A percentile compares a stretch with the other conserved stretches of the same genome.
Conservation (phyloP, 2,797 vertebrate species). For the Centropyge bicolor region DNA sequence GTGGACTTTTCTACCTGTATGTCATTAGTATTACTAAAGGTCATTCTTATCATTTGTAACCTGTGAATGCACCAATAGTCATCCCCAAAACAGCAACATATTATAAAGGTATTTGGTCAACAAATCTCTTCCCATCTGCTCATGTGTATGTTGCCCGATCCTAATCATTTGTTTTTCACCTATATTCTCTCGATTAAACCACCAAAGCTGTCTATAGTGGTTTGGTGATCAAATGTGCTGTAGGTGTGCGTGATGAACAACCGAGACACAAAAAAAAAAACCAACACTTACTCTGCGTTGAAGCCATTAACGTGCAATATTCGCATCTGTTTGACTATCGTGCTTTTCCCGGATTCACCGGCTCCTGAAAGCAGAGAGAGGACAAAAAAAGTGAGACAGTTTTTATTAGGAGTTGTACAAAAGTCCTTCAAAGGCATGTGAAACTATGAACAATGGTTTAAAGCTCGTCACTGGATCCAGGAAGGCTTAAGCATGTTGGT, state of each 20-base stretch:
- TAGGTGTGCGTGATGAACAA: background rate
- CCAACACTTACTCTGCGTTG: constrained; percentile 98
- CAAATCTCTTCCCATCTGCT: constrained; percentile 6
- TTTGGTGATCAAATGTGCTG: constrained; percentile 5
- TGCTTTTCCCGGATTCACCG: constrained; percentile 99
- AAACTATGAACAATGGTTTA: background rate
- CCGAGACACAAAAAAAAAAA: constrained; percentile 9
- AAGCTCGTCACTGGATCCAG: background rate
- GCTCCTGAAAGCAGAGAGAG: constrained; percentile 89
- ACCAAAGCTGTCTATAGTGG: background rate
- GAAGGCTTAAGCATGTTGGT: background rate
- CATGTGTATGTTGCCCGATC: background rate
- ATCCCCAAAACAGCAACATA: constrained; percentile 18
- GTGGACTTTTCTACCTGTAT: background rate
- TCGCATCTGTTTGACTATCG: constrained; percentile 99
- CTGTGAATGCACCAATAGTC: background rate
- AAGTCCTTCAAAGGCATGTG: background rate
- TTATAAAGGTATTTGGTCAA: constrained; percentile 7
- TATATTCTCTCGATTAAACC: background rate
- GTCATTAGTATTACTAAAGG: background rate
- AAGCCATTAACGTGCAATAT: constrained; percentile 99
- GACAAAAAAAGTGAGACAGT: constrained; percentile 48
- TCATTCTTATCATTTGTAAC: background rate
- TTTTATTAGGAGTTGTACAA: background rate
- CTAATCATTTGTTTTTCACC: background rate